Evolutionary conservation across 2,797 vertebrate species (phyloP).

Genomic region (Enteromius fasciolatus): DNA sequence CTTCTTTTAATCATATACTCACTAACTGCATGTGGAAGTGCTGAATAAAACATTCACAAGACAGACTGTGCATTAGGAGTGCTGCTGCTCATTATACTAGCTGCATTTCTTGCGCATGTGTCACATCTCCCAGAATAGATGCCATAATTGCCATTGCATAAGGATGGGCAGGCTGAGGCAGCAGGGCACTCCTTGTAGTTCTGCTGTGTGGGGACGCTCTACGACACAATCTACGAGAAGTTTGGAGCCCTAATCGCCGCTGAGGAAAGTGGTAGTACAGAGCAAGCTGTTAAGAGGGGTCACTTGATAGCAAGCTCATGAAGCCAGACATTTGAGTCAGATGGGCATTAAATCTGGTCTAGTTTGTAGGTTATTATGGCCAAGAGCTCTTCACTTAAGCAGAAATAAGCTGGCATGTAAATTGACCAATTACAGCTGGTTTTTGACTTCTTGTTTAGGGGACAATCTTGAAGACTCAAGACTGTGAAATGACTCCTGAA

Average conservation of each 20-base stretch:
- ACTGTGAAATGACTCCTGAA: constrained; percentile 1
- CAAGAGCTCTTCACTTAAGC: neutral
- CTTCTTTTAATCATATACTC: constrained; percentile 41
- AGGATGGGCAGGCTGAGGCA: constrained; percentile 39
- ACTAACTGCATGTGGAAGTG: constrained; percentile 25
- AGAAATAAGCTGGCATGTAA: neutral
- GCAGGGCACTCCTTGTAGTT: constrained; percentile 40
- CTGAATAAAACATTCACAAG: constrained; percentile 36
- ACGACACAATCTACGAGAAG: neutral
- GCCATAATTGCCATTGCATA: constrained; percentile 51
- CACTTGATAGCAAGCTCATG: constrained; percentile 1
- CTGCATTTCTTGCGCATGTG: constrained; percentile 52
- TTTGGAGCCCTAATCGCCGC: neutral
- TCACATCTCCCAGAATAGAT: constrained; percentile 52
- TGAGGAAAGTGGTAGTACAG: constrained; percentile 5
- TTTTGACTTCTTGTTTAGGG: neutral
- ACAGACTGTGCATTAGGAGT: constrained; percentile 31
- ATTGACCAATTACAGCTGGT: neutral
- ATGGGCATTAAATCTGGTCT: neutral
- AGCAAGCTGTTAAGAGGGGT: constrained; percentile 35
- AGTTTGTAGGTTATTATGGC: constrained; percentile 9
- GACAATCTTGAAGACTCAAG: neutral
- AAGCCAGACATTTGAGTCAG: constrained; percentile 17
- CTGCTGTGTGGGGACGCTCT: constrained; percentile 16
- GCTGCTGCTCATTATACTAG: constrained; percentile 47